phyloP scores from a whole-genome alignment of 2,888 invertebrate genomes.

The Eugnorisma glareosa region DNA sequence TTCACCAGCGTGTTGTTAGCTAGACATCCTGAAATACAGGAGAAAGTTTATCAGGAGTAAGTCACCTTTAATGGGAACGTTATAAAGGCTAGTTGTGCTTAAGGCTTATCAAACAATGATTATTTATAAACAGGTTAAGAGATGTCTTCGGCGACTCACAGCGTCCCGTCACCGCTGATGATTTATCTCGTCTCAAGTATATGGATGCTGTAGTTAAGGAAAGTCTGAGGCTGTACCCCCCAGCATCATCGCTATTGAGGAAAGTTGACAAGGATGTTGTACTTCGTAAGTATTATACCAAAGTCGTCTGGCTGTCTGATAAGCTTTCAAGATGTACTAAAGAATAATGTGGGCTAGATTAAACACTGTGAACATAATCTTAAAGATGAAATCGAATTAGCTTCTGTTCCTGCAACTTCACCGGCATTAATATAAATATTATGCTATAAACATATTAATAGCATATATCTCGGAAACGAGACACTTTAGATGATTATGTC shows the following conservation, averaged over 20 bases:
- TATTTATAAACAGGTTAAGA: slow-evolving; percentile 54
- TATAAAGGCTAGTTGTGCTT: background rate
- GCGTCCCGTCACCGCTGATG: slow-evolving; percentile 63
- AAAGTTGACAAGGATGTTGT: slow-evolving; percentile 67
- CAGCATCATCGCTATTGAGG: slow-evolving; percentile 70
- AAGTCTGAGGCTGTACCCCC: slow-evolving; percentile 74
- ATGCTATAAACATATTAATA: background rate
- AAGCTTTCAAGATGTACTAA: background rate
- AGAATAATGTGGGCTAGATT: background rate
- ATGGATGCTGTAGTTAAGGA: slow-evolving; percentile 76
- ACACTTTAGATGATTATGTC: background rate
- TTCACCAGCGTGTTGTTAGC: slow-evolving; percentile 73
- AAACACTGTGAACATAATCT: background rate
- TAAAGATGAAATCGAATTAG: background rate
- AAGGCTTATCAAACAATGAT: background rate
- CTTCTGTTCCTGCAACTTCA: background rate
- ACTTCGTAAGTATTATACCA: slow-evolving; percentile 68
- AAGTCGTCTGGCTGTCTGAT: background rate
- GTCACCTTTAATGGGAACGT: slow-evolving; percentile 28
- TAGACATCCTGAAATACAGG: slow-evolving; percentile 72
- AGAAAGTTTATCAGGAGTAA: slow-evolving; percentile 76
- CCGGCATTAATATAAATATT: background rate
- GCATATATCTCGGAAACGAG: background rate
- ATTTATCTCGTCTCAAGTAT: slow-evolving; percentile 72
- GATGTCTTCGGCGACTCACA: slow-evolving; percentile 68